Percentiles rank a stretch among this genome's conserved stretches.
phyloP scores from a whole-genome alignment of 2,113 vertebrate genomes.

The Bos javanicus region DNA sequence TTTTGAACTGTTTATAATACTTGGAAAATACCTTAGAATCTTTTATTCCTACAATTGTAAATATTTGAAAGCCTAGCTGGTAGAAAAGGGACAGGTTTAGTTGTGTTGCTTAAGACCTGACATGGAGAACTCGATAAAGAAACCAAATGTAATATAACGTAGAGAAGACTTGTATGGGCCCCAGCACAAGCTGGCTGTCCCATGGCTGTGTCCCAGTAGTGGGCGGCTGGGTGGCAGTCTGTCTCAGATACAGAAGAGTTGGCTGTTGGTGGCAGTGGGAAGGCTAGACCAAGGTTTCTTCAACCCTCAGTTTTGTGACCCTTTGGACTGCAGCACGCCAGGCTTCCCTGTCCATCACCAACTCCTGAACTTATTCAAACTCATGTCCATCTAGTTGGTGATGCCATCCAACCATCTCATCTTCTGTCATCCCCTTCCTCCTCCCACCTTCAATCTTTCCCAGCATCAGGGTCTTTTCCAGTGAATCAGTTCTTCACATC shows the following conservation, averaged over 20 bases:
- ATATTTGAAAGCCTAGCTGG: neutral
- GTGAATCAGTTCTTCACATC: neutral
- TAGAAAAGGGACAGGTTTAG: neutral
- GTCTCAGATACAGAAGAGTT: neutral
- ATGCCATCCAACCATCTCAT: neutral
- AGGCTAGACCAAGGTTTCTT: neutral
- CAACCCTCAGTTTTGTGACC: neutral
- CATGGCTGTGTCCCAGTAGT: neutral
- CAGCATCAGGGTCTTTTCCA: neutral
- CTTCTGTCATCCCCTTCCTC: neutral
- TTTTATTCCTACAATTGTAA: neutral
- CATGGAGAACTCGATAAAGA: neutral
- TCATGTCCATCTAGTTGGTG: neutral
- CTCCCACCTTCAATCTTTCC: neutral
- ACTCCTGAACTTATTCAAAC: neutral
- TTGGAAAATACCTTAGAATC: neutral
- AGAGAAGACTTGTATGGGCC: neutral
- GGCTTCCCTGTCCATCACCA: neutral
- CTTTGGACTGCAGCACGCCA: neutral
- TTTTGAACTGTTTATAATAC: neutral
- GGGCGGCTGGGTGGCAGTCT: accelerated
- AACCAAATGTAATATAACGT: neutral
- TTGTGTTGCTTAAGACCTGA: neutral
- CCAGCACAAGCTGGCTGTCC: neutral
- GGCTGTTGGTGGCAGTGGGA: neutral